Percentiles rank a stretch among this genome's conserved stretches.
phyloP scores from a whole-genome alignment of 2,888 invertebrate species.

The Aspidapion aeneum region DNA sequence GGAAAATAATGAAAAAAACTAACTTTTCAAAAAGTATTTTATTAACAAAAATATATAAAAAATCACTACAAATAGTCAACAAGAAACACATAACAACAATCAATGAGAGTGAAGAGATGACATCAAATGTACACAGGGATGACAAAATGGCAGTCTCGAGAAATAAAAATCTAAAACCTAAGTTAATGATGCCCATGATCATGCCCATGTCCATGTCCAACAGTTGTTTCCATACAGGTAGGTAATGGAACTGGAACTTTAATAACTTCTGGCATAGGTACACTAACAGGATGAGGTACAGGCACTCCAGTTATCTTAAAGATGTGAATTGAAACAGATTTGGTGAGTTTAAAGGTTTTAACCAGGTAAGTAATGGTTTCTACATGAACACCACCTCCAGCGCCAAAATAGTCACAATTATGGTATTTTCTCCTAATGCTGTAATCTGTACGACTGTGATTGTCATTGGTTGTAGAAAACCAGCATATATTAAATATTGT shows the following conservation, averaged over 20 bases:
- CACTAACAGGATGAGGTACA: too few species aligned
- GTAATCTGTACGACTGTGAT: constrained; percentile 28
- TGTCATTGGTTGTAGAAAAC: too few species aligned
- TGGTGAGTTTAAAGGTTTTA: too few species aligned
- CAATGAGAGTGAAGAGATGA: background rate
- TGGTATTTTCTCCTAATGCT: too few species aligned
- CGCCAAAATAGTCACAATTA: too few species aligned
- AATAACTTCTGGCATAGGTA: too few species aligned
- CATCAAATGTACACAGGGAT: background rate
- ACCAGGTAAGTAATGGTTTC: too few species aligned
- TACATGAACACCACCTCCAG: too few species aligned
- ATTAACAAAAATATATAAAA: background rate
- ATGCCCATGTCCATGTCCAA: constrained; percentile 38
- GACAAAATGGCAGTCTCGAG: background rate
- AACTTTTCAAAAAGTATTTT: background rate
- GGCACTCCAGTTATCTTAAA: too few species aligned
- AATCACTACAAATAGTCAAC: background rate
- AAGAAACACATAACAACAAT: background rate
- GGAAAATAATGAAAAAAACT: too few species aligned
- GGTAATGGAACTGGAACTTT: constrained; percentile 74
- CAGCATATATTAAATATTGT: too few species aligned
- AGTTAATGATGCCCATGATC: background rate
- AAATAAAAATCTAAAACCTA: background rate
- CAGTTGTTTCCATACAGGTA: constrained; percentile 58
- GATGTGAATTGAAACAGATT: too few species aligned